These are phyloP conservation scores for Agapetus fuscipes DNA, from an alignment of 2,888 invertebrate species.

Conservation along the genomic window DNA sequence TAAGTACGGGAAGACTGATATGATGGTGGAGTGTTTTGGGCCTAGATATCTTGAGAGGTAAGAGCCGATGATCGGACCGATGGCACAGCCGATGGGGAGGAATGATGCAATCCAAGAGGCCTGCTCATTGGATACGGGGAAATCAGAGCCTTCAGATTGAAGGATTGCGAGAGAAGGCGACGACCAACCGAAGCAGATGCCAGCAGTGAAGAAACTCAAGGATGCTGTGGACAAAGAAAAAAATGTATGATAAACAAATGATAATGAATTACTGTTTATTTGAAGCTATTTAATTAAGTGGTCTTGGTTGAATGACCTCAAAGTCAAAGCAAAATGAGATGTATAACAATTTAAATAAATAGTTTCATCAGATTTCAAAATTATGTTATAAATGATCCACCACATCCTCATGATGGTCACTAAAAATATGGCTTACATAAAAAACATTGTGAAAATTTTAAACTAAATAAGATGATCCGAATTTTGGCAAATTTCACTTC, in stretches of 20 bases:
- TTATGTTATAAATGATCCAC: too few relatives aligned
- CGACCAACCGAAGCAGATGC: constrained; percentile 33
- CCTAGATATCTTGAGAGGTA: constrained; percentile 16
- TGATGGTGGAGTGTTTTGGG: constrained; percentile 16
- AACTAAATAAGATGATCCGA: too few relatives aligned
- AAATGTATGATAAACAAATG: neutral
- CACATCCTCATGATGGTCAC: too few relatives aligned
- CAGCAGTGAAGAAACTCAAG: constrained; percentile 22
- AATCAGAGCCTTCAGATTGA: constrained; percentile 27
- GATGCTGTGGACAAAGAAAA: constrained; percentile 17
- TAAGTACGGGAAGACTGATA: constrained; percentile 16
- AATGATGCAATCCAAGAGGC: constrained; percentile 29
- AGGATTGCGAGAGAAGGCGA: constrained; percentile 30
- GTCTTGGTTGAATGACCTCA: too few relatives aligned
- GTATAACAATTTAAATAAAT: too few relatives aligned
- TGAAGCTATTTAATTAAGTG: neutral
- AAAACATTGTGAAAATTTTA: too few relatives aligned
- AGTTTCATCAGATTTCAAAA: too few relatives aligned
- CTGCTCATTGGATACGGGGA: constrained; percentile 28
- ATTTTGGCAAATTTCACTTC: too few relatives aligned
- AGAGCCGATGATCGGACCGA: constrained; percentile 15
- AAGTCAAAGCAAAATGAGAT: neutral
- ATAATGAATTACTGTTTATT: neutral
- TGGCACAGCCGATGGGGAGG: constrained; percentile 15
- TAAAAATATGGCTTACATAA: too few relatives aligned